Evolutionary conservation across 1,140 invertebrate species (phyloP).

Genomic region (Phenacoccus solenopsis): DNA sequence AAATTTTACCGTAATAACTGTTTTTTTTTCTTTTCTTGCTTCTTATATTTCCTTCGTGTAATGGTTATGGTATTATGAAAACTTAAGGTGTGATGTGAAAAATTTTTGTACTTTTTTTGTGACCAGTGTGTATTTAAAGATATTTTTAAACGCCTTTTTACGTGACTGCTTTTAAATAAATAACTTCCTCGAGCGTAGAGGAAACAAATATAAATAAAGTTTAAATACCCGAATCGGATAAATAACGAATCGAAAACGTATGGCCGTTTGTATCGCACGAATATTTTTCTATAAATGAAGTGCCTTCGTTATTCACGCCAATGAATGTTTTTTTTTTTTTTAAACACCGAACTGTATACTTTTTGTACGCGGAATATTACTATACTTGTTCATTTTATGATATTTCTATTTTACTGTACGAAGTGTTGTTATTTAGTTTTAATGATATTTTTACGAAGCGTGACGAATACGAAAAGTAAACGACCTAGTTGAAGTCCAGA

Average conservation of each 20-base stretch:
- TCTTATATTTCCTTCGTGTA: too few species aligned
- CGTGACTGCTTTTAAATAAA: neutral
- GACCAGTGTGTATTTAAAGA: neutral
- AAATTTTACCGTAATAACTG: neutral
- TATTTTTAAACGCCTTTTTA: too few species aligned
- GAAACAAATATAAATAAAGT: neutral
- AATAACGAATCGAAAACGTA: neutral
- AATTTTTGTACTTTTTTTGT: neutral
- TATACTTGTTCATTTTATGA: neutral
- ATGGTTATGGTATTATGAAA: too few species aligned
- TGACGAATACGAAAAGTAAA: too few species aligned
- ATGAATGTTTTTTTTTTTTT: neutral
- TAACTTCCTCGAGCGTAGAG: neutral
- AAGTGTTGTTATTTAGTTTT: conserved; percentile 3
- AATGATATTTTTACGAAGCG: neutral
- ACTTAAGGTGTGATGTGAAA: too few species aligned
- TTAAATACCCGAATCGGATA: too few species aligned
- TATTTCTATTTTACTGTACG: neutral
- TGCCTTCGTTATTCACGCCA: neutral
- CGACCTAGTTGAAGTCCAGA: too few species aligned
- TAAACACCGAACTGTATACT: too few species aligned
- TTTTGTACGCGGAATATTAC: too few species aligned
- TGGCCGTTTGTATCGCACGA: neutral
- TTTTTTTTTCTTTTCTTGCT: neutral
- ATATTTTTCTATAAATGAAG: neutral